phyloP scores from a whole-genome alignment of 2,888 invertebrate genomes.

The Apodemia hepburni region DNA sequence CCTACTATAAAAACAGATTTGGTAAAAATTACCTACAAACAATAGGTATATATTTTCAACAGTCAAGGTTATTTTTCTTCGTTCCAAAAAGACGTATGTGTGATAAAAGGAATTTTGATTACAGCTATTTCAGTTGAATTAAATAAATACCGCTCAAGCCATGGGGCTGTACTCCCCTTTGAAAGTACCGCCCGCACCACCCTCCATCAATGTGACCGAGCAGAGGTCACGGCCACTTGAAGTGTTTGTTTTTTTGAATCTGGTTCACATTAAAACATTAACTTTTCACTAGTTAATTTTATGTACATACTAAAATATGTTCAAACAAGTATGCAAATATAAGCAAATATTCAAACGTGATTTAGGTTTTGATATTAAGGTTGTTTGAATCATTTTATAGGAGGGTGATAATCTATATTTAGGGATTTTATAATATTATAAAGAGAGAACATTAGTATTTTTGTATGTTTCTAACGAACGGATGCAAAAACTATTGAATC shows the following conservation, averaged over 20 bases:
- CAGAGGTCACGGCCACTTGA: slow-evolving; percentile 68
- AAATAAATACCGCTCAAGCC: not conserved
- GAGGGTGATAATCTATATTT: no score
- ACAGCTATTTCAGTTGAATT: slow-evolving; percentile 4
- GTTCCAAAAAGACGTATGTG: slow-evolving; percentile 1
- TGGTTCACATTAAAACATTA: slow-evolving; percentile 14
- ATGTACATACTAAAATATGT: not conserved
- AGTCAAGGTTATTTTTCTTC: not conserved
- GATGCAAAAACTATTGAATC: no score
- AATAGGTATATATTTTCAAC: not conserved
- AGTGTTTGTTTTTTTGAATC: slow-evolving; percentile 39
- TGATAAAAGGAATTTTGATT: slow-evolving; percentile 13
- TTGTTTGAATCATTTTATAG: no score
- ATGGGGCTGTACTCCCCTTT: slow-evolving; percentile 2
- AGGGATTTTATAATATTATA: no score
- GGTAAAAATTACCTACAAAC: not conserved
- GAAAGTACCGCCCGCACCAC: slow-evolving; percentile 30
- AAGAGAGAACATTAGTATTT: no score
- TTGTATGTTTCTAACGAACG: no score
- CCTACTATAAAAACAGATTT: not conserved
- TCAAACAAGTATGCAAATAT: not conserved
- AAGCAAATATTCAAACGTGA: not conserved
- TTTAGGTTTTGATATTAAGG: not conserved
- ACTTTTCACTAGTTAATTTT: slow-evolving; percentile 4
- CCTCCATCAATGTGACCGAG: slow-evolving; percentile 55